Evolutionary conservation across 92 coral and sea anemone species (phyloP).

Genomic region (Metridium senile): DNA sequence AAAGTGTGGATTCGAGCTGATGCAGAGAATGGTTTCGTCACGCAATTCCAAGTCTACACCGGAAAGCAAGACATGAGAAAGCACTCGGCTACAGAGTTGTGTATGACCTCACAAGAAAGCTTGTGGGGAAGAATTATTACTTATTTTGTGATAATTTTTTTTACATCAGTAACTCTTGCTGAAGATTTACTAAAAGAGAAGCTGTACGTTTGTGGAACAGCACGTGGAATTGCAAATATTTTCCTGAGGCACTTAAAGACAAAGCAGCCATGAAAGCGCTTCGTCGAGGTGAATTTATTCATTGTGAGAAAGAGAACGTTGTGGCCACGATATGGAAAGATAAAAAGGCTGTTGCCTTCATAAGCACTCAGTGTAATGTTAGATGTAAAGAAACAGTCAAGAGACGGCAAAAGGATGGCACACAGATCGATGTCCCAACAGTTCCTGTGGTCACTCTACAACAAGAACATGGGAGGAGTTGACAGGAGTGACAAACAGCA

Average conservation of each 20-base stretch:
- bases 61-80: neutral
- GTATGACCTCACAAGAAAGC: neutral
- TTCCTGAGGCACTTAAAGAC: too few relatives aligned
- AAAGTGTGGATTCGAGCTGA: neutral
- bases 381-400: neutral
- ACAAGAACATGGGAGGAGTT: neutral
- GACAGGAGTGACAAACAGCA: neutral
- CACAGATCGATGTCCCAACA: neutral
- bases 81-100: neutral
- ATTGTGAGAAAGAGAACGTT: conserved; percentile 4
- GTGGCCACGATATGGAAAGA: neutral
- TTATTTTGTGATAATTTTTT: neutral
- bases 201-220: neutral
- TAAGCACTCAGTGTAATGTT: neutral
- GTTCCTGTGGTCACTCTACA: neutral
- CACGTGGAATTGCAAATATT: too few relatives aligned
- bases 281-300: neutral
- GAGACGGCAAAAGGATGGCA: neutral
- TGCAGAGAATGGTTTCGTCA: neutral
- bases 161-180: neutral
- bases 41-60: neutral
- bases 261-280: neutral
- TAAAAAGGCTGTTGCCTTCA: neutral
- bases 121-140: neutral
- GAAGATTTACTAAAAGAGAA: neutral